A percentile compares a stretch with the other conserved stretches of the same genome.
Conservation (phyloP, 2,113 vertebrate species). For the Castor canadensis region DNA sequence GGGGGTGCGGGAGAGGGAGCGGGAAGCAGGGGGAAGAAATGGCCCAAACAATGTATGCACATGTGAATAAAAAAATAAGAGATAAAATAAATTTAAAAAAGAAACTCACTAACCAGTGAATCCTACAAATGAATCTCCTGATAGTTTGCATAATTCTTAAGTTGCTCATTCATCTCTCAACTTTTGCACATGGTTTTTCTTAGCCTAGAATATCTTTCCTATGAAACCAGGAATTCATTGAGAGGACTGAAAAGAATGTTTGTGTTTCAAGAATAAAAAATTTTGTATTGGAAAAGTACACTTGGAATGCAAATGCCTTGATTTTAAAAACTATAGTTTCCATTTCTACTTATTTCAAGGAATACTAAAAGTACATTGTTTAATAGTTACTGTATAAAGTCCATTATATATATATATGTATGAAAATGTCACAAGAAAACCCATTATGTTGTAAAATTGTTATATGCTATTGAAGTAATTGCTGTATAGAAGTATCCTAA, state of each 20-base stretch:
- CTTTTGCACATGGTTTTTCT: neutral
- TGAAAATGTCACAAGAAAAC: no score
- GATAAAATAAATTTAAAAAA: no score
- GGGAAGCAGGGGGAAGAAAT: no score
- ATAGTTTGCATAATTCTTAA: neutral
- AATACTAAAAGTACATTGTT: neutral
- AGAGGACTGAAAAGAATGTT: neutral
- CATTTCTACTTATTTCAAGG: neutral
- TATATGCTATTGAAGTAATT: neutral
- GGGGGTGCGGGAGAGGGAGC: no score
- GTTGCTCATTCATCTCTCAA: neutral
- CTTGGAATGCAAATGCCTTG: neutral
- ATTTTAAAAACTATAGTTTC: neutral
- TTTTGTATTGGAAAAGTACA: neutral
- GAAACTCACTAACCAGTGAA: neutral
- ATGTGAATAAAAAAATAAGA: no score
- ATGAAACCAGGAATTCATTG: neutral
- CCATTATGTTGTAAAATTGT: no score
- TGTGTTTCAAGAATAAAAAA: neutral
- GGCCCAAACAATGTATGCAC: no score
- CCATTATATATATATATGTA: no score
- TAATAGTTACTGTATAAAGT: neutral
- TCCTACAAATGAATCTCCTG: neutral
- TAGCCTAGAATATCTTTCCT: neutral
- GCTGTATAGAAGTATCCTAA: neutral